Percentiles rank a stretch among this genome's conserved stretches.
phyloP scores from a whole-genome alignment of 2,113 vertebrate species.

The Cyanistes caeruleus region DNA sequence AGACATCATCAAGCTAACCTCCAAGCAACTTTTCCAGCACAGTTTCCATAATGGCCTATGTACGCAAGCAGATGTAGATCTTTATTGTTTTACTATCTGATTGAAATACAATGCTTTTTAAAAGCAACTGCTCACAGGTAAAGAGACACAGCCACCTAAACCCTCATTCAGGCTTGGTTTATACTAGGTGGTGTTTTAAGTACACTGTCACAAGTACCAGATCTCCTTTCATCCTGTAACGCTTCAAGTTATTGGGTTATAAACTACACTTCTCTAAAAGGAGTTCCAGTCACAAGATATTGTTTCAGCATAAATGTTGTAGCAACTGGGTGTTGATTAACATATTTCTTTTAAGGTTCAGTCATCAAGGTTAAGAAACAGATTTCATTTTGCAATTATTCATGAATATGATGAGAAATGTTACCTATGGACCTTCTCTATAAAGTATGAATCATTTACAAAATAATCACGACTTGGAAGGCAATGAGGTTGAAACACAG shows the following conservation, averaged over 20 bases:
- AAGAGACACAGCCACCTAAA: not conserved
- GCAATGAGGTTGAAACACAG: not conserved
- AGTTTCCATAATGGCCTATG: not conserved
- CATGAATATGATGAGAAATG: not conserved
- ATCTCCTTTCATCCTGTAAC: not conserved
- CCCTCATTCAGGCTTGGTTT: not conserved
- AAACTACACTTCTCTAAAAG: not conserved
- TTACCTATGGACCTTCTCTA: not conserved
- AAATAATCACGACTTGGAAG: not conserved
- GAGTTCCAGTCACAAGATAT: not conserved
- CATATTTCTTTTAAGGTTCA: not conserved
- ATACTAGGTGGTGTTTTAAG: not conserved
- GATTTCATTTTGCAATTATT: not conserved
- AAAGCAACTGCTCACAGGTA: not conserved
- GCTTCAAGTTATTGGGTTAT: not conserved
- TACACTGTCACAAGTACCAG: not conserved
- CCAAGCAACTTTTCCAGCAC: not conserved
- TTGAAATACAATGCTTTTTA: constrained; percentile 3
- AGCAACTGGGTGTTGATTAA: not conserved
- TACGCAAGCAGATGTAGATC: not conserved
- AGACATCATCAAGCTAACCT: not conserved
- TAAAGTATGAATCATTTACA: not conserved
- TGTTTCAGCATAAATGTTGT: constrained; percentile 21
- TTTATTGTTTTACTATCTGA: constrained; percentile 33
- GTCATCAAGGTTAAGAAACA: not conserved